These are phyloP conservation scores for Entosphenus tridentatus DNA, from an alignment of 2,113 vertebrate species.

Conservation along the genomic window DNA sequence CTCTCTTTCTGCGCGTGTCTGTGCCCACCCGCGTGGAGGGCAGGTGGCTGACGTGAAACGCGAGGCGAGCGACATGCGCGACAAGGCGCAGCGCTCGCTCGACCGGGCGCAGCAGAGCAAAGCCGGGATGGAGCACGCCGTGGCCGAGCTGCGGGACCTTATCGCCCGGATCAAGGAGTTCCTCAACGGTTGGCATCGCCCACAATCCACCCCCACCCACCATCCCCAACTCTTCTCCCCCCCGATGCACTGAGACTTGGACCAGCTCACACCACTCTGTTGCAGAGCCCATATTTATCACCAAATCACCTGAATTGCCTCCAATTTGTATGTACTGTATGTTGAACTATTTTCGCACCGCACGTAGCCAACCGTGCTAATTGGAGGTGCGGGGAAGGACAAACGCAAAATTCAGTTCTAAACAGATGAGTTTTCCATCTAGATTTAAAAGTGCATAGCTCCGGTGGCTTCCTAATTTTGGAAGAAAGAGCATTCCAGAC, in stretches of 20 bases:
- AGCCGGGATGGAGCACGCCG: constrained; percentile 24
- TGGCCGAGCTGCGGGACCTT: constrained; percentile 33
- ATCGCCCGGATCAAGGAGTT: constrained; percentile 44
- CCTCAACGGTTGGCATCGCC: constrained; percentile 24
- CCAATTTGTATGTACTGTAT: background rate
- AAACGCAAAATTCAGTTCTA: too few relatives aligned
- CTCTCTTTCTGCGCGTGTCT: background rate
- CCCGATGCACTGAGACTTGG: too few relatives aligned
- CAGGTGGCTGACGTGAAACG: constrained; percentile 37
- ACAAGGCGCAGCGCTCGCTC: constrained; percentile 23
- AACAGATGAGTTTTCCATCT: too few relatives aligned
- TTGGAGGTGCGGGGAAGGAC: too few relatives aligned
- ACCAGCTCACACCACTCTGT: background rate
- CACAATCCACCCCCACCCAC: background rate
- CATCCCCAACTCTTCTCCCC: too few relatives aligned
- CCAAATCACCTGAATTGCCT: background rate
- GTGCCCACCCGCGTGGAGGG: too few relatives aligned
- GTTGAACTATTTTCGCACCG: too few relatives aligned
- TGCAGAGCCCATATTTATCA: background rate
- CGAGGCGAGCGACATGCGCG: constrained; percentile 27
- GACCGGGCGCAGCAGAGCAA: constrained; percentile 26
- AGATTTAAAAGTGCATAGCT: too few relatives aligned
- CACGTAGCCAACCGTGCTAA: too few relatives aligned
- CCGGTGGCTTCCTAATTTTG: too few relatives aligned
- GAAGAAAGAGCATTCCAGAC: too few relatives aligned